phyloP scores from a whole-genome alignment of 1,140 invertebrate species.

The Drosophila parvula region DNA sequence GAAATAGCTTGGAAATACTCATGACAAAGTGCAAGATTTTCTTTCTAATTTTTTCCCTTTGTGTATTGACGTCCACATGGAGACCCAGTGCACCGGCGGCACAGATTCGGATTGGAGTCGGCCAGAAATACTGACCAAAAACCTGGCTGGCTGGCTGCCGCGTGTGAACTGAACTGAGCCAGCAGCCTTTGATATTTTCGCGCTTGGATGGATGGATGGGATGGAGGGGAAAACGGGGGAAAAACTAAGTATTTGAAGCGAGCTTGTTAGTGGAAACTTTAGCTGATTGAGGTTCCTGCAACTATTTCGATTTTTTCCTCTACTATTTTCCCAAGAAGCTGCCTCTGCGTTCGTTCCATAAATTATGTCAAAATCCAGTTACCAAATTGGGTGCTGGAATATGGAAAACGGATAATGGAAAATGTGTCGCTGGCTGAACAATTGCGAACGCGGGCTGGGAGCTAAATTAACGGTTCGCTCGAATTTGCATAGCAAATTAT shows the following conservation, averaged over 20 bases:
- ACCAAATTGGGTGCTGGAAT: conserved; percentile 77
- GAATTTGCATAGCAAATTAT: conserved; percentile 82
- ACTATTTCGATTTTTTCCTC: conserved; percentile 38
- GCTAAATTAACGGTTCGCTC: conserved; percentile 75
- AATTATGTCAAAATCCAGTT: conserved; percentile 80
- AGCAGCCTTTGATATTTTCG: conserved; percentile 77
- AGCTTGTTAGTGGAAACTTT: conserved; percentile 74
- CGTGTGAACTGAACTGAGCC: conserved; percentile 76
- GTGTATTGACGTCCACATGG: conserved; percentile 14
- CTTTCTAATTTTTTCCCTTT: background rate
- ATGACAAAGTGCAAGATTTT: background rate
- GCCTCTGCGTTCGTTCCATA: conserved; percentile 53
- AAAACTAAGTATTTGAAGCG: conserved; percentile 34
- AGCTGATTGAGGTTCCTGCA: conserved; percentile 71
- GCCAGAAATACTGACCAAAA: conserved; percentile 61
- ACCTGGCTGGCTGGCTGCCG: conserved; percentile 39
- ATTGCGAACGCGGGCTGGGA: conserved; percentile 54
- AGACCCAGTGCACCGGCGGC: conserved; percentile 41
- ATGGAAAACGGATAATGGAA: conserved; percentile 23
- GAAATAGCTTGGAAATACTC: too few relatives aligned
- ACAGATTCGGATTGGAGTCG: conserved; percentile 16
- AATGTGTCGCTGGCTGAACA: conserved; percentile 62
- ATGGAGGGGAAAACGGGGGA: background rate
- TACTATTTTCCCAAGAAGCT: conserved; percentile 32
- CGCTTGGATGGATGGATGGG: conserved; percentile 14